Percentiles rank a stretch among this genome's conserved stretches.
phyloP scores from a whole-genome alignment of 2,113 vertebrate genomes.

The Catharus bicknelli region DNA sequence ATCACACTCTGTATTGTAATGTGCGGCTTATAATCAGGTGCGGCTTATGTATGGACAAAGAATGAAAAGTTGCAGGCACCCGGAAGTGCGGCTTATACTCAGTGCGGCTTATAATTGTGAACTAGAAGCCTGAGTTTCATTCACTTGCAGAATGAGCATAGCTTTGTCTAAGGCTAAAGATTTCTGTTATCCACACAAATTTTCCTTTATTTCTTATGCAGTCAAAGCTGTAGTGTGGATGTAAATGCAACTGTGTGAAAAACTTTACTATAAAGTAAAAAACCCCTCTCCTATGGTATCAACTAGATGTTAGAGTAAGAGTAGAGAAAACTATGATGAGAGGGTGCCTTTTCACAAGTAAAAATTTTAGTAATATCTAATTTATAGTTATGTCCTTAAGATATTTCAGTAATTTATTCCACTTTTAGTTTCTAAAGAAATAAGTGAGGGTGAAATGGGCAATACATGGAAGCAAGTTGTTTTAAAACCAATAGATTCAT shows the following conservation, averaged over 20 bases:
- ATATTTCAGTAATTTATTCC: background rate
- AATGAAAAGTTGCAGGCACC: no score
- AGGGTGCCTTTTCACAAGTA: background rate
- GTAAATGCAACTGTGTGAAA: background rate
- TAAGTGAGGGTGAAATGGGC: background rate
- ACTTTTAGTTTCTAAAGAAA: background rate
- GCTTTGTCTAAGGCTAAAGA: background rate
- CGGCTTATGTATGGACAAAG: no score
- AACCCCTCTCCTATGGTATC: rapidly evolving
- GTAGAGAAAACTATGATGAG: background rate
- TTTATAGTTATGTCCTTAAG: background rate
- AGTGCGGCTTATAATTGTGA: background rate
- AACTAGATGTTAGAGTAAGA: background rate
- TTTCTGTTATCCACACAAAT: background rate
- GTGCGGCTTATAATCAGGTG: no score
- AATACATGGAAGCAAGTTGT: background rate
- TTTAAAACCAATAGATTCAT: background rate
- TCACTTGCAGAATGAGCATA: background rate
- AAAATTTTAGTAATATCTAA: background rate
- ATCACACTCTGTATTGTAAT: no score
- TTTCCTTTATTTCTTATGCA: background rate
- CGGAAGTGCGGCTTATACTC: no score
- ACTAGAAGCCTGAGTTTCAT: background rate
- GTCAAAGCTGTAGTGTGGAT: background rate
- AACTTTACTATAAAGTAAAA: background rate